These are phyloP conservation scores for Mesorhabditis spiculigera DNA, from an alignment of 2,888 invertebrate genomes.

Conservation along the genomic window DNA sequence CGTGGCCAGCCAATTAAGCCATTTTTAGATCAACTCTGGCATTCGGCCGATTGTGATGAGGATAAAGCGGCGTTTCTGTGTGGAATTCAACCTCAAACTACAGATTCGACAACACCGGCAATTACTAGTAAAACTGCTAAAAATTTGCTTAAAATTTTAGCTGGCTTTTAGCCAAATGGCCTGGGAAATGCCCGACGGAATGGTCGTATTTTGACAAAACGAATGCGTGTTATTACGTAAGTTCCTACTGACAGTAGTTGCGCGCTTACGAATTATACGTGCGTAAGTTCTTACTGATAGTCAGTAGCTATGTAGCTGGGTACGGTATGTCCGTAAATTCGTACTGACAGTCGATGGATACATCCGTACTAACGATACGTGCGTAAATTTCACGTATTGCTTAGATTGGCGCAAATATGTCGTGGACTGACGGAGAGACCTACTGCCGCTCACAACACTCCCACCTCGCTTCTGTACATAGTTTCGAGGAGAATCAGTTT, in stretches of 20 bases:
- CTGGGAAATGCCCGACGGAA: not conserved
- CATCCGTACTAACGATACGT: not conserved
- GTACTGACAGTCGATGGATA: too few relatives aligned
- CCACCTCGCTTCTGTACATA: not conserved
- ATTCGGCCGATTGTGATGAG: not conserved
- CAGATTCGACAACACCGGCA: conserved; percentile 2
- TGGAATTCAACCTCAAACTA: not conserved
- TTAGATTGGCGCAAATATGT: not conserved
- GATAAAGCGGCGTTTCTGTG: conserved; percentile 3
- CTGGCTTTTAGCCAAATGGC: not conserved
- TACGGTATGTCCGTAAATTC: not conserved
- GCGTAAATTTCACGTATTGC: not conserved
- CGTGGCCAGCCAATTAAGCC: too few relatives aligned
- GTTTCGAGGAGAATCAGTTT: not conserved
- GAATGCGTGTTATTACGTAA: not conserved
- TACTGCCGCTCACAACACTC: not conserved
- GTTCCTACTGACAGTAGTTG: not conserved
- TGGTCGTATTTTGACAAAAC: not conserved
- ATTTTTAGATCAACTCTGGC: not conserved
- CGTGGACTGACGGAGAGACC: conserved; percentile 1
- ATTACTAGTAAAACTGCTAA: not conserved
- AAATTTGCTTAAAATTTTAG: not conserved
- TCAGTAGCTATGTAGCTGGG: not conserved
- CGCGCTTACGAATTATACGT: too few relatives aligned
- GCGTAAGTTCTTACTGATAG: not conserved